phyloP scores from a whole-genome alignment of 2,113 vertebrate genomes.

The Lanius ludovicianus region DNA sequence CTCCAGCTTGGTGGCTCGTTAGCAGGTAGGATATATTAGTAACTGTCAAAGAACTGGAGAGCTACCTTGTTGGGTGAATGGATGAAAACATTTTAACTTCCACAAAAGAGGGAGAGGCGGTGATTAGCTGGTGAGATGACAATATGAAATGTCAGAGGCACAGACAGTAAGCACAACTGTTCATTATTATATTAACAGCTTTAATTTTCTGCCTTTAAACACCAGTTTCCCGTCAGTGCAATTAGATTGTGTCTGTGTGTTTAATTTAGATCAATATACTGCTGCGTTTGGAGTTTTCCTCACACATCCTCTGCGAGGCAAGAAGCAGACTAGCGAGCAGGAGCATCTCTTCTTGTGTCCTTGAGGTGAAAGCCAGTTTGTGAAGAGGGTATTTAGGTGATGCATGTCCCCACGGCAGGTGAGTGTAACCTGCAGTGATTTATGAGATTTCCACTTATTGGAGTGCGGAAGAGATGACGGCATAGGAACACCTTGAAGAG shows the following conservation, averaged over 20 bases:
- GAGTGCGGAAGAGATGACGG: background rate
- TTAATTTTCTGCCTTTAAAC: constrained; percentile 73
- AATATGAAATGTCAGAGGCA: constrained; percentile 66
- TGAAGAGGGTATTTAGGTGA: constrained; percentile 35
- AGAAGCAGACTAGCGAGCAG: background rate
- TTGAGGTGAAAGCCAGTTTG: constrained; percentile 42
- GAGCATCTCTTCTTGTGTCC: constrained; percentile 15
- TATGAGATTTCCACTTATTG: background rate
- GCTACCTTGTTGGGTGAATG: constrained; percentile 44
- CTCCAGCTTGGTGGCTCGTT: constrained; percentile 12
- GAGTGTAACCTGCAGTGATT: constrained; percentile 37
- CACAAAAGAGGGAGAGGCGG: constrained; percentile 44
- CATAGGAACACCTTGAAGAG: constrained; percentile 12
- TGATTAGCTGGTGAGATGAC: constrained; percentile 65
- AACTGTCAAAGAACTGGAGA: constrained; percentile 43
- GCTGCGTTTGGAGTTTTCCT: constrained; percentile 25
- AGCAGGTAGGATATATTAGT: constrained; percentile 56
- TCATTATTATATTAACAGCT: constrained; percentile 72
- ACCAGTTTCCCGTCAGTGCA: constrained; percentile 60
- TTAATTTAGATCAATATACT: constrained; percentile 71
- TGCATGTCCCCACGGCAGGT: background rate
- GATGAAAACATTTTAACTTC: constrained; percentile 65
- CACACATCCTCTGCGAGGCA: background rate
- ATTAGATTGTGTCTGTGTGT: constrained; percentile 50
- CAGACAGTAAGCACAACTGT: constrained; percentile 68